Conservation (phyloP, 2,113 vertebrate species). For the Otolemur garnettii region DNA sequence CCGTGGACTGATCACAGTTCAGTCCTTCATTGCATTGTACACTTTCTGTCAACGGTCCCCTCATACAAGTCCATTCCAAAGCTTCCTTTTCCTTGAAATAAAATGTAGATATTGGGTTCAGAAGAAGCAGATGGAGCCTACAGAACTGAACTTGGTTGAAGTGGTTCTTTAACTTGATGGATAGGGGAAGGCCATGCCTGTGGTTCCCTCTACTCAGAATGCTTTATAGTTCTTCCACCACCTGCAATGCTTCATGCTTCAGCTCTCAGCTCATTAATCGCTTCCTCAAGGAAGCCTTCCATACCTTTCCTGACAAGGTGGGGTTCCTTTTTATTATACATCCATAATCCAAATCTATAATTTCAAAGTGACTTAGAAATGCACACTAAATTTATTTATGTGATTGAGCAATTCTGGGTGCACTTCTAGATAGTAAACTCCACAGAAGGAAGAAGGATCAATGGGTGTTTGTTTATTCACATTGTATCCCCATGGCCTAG, state of each 20-base stretch:
- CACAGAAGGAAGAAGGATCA: neutral
- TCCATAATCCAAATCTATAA: neutral
- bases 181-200: neutral
- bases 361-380: slow-evolving; percentile 48
- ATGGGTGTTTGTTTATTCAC: neutral
- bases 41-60: neutral
- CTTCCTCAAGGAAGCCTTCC: slow-evolving; percentile 2
- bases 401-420: neutral
- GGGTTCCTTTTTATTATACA: neutral
- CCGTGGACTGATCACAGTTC: neutral
- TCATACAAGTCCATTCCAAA: neutral
- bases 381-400: neutral
- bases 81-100: slow-evolving; percentile 28
- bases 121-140: neutral
- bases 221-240: neutral
- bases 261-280: neutral
- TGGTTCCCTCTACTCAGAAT: neutral
- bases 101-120: neutral
- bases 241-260: neutral
- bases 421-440: neutral
- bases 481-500: neutral
- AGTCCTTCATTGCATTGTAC: neutral
- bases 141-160: neutral
- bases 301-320: neutral
- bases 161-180: slow-evolving; percentile 11